Evolutionary conservation across 2,797 vertebrate species (phyloP), one percentile per base, ranked within the genome.

Genomic region (Clarias platycephalus): DNA sequence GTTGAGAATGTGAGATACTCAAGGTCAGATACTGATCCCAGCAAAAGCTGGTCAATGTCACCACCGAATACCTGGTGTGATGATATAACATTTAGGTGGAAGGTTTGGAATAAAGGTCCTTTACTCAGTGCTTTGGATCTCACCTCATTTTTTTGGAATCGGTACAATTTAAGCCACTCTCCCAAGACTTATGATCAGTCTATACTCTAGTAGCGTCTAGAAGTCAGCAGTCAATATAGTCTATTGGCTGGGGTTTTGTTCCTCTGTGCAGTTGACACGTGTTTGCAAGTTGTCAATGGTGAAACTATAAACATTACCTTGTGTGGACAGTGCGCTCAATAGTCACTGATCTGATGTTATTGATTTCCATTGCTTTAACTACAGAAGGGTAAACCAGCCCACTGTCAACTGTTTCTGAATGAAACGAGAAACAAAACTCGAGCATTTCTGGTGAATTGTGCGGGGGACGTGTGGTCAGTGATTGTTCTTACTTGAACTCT

Each of bases 321-420:
- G 72, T 55, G 26, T 75, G 26, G 37, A 71, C 24, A 71, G n/a
- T 44, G 68, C 49, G 22, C 37, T 71, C 68, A n/a, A 22, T 15
- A n/a, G 68, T 74, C 26, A 74, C n/a, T 8, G 49, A 31, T 74
- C 71, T 55, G 71, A 75, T 75, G n/a, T 31, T 55, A 55, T 55
- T 75, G n/a, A 75, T 75, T 75, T 75, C 71, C n/a, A 55, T 4
- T 28, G n/a, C 8, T 16, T 75, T 28, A 20, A 9, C 49, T 75
- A 20, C 16, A 55, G 49, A 20, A 75, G n/a, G 15, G 2, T 28
- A 20, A 6, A 72, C 5, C 15, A 18, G n/a, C 15, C 2, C 40
- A 15, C 24, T 26, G 6, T 53, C n/a, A 74, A 18, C n/a, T 55
- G 71, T 2, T 13, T 53, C 49, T 53, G 49, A 53, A 53, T 13